Evolutionary conservation across 2,113 vertebrate genomes (phyloP).

Genomic region (Microcebus tavaratra): DNA sequence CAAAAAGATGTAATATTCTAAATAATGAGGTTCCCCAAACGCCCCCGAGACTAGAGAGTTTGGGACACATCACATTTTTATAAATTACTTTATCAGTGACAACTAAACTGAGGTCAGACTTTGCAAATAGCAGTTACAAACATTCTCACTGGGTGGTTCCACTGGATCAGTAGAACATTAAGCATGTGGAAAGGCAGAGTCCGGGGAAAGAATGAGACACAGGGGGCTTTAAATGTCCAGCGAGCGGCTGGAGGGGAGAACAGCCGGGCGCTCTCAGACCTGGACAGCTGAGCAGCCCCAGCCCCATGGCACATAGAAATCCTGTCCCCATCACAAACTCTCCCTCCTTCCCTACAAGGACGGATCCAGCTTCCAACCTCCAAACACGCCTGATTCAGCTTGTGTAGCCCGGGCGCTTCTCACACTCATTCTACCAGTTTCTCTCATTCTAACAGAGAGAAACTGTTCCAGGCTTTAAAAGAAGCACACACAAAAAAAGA

Average conservation of each 20-base stretch:
- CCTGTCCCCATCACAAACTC: neutral
- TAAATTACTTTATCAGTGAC: neutral
- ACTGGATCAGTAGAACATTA: rapidly evolving
- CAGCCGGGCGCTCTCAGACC: neutral
- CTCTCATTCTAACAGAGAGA: no score
- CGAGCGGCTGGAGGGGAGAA: neutral
- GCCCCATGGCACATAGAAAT: neutral
- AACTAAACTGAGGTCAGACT: no score
- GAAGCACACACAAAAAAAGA: neutral
- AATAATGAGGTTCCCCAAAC: neutral
- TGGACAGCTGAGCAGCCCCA: rapidly evolving
- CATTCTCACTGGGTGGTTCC: neutral
- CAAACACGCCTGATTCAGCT: neutral
- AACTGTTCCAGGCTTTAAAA: neutral
- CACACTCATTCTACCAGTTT: neutral
- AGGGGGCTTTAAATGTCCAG: rapidly evolving
- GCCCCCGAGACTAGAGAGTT: rapidly evolving
- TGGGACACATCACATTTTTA: rapidly evolving
- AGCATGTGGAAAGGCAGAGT: neutral
- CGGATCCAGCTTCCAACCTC: neutral
- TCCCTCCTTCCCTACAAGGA: neutral
- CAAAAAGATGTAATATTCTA: no score
- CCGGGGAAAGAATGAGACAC: neutral
- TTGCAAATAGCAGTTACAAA: neutral
- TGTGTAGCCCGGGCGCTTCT: rapidly evolving